These are phyloP conservation scores for Hylia prasina DNA, from an alignment of 2,113 vertebrate genomes.

Conservation along the genomic window DNA sequence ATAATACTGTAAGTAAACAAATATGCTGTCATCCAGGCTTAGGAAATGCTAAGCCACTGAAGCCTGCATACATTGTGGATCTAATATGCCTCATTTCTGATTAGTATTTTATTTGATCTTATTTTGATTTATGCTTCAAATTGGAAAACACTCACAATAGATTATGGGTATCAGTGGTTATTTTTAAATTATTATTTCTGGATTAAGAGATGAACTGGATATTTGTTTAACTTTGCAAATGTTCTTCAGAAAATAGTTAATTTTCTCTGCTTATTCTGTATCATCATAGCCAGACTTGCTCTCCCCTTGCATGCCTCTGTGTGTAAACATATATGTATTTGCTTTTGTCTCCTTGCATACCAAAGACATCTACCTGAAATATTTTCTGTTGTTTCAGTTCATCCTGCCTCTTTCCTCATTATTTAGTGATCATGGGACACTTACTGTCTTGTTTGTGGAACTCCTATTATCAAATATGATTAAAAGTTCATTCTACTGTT, in stretches of 20 bases:
- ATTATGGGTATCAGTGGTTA: constrained; percentile 5
- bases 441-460: not conserved
- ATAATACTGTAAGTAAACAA: constrained; percentile 38
- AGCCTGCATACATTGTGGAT: not conserved
- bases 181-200: constrained; percentile 28
- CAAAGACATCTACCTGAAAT: not conserved
- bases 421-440: not conserved
- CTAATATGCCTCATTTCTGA: not conserved
- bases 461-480: not conserved
- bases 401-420: not conserved
- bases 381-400: not conserved
- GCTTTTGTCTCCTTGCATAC: not conserved
- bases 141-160: not conserved
- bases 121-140: constrained; percentile 21
- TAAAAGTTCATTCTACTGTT: not conserved
- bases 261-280: not conserved
- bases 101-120: constrained; percentile 30
- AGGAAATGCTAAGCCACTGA: constrained; percentile 32
- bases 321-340: not conserved
- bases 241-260: not conserved
- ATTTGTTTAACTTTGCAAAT: constrained; percentile 5
- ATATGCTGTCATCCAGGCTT: constrained; percentile 33
- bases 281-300: not conserved
- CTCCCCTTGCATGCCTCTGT: not conserved
- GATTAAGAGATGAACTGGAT: not conserved